These are phyloP conservation scores for Sepiola atlantica DNA, from an alignment of 2,888 invertebrate genomes.

Conservation along the genomic window DNA sequence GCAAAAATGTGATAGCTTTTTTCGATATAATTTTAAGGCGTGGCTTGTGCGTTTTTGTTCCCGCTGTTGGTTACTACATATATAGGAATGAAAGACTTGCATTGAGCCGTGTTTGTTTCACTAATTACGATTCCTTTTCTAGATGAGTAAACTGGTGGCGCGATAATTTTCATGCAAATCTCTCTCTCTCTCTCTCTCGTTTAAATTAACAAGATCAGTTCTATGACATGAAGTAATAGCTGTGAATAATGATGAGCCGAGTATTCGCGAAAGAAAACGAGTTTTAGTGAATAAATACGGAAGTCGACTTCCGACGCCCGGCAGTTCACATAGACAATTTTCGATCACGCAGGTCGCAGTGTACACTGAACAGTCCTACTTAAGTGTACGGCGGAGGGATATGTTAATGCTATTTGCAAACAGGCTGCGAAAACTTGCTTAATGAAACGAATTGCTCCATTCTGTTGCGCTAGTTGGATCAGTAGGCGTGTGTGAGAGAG, in stretches of 20 bases:
- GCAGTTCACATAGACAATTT: neutral
- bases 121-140: neutral
- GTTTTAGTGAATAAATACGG: neutral
- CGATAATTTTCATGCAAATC: no score
- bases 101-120: no score
- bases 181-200: neutral
- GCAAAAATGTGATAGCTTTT: no score
- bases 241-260: neutral
- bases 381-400: neutral
- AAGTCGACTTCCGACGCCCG: neutral
- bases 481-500: neutral
- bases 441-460: neutral
- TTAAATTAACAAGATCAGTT: neutral
- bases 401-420: slow-evolving; percentile 23
- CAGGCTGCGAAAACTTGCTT: neutral
- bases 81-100: no score
- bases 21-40: no score
- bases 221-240: neutral
- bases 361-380: neutral
- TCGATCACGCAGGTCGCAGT: neutral
- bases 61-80: no score
- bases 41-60: no score
- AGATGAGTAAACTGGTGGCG: neutral
- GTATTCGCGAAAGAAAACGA: neutral
- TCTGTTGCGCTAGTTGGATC: neutral